Percentiles rank a stretch among this genome's conserved stretches.
phyloP scores from a whole-genome alignment of 53 echinoderm and acorn worm genomes.

The Holothuria leucospilota region DNA sequence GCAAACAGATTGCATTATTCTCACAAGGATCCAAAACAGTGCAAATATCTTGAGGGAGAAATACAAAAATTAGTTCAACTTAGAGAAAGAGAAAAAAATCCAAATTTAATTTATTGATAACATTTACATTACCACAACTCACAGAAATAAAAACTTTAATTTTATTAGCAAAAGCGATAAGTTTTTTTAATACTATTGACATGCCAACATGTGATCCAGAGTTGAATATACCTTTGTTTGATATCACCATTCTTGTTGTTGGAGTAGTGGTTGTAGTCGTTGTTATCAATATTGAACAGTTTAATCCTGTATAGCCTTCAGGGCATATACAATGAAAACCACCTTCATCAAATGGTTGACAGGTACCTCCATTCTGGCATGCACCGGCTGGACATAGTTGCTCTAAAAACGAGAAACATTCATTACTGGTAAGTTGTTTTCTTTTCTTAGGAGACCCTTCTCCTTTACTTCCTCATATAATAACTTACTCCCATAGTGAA shows the following conservation, averaged over 20 bases:
- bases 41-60: neutral
- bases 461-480: too few relatives aligned
- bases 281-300: slow-evolving; percentile 16
- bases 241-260: neutral
- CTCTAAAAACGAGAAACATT: neutral
- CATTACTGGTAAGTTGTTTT: too few relatives aligned
- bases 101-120: too few relatives aligned
- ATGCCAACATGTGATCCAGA: neutral
- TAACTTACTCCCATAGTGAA: too few relatives aligned
- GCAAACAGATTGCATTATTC: neutral
- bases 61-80: too few relatives aligned
- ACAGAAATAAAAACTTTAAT: too few relatives aligned
- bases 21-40: neutral
- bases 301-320: slow-evolving; percentile 28
- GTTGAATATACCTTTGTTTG: neutral
- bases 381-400: slow-evolving; percentile 16
- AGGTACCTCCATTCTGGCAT: slow-evolving; percentile 66
- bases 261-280: neutral
- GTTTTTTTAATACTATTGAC: too few relatives aligned
- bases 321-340: slow-evolving; percentile 42
- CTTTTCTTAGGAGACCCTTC: too few relatives aligned
- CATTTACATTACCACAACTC: too few relatives aligned
- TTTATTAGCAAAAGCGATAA: too few relatives aligned
- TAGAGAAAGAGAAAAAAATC: too few relatives aligned
- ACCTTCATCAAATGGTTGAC: neutral